Evolutionary conservation across 2,888 invertebrate species (phyloP).

Genomic region (Platerodrilus igneus): DNA sequence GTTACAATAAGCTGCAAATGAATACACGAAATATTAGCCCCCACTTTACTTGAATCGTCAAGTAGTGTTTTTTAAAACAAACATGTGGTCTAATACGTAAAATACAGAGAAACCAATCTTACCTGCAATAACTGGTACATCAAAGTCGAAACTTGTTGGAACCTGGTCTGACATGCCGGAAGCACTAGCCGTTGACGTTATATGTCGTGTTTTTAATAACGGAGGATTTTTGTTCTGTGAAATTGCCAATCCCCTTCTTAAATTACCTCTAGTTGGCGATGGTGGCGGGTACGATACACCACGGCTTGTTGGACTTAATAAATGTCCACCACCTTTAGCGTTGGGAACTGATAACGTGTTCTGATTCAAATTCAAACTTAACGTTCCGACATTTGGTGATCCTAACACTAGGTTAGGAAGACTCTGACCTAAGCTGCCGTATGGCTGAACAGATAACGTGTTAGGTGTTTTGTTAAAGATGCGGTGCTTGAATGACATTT

Average conservation of each 20-base stretch:
- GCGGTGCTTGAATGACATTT: slow-evolving; percentile 41
- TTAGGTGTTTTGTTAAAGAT: slow-evolving; percentile 56
- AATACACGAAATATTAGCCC: no score
- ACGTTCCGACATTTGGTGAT: slow-evolving; percentile 44
- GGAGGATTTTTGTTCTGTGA: slow-evolving; percentile 77
- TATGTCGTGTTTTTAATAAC: slow-evolving; percentile 73
- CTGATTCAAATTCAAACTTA: slow-evolving; percentile 44
- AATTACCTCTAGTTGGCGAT: slow-evolving; percentile 64
- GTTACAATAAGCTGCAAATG: no score
- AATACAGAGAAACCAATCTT: no score
- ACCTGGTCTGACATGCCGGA: slow-evolving; percentile 39
- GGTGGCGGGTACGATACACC: slow-evolving; percentile 82
- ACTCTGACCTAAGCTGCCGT: slow-evolving; percentile 69
- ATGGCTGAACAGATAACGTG: slow-evolving; percentile 70
- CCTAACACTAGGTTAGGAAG: slow-evolving; percentile 66
- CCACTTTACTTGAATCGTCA: no score
- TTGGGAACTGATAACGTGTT: slow-evolving; percentile 56
- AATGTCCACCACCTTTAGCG: slow-evolving; percentile 45
- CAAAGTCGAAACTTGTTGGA: slow-evolving; percentile 48
- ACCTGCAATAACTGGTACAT: slow-evolving; percentile 51
- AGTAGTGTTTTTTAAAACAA: no score
- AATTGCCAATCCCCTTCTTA: slow-evolving; percentile 64
- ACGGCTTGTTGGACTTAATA: slow-evolving; percentile 58
- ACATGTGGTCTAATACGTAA: no score
- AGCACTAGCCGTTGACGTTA: slow-evolving; percentile 42